Percentiles rank a stretch among this genome's conserved stretches.
Conservation (phyloP, 2,797 vertebrate species). For the Enteromius thamalakanensis region DNA sequence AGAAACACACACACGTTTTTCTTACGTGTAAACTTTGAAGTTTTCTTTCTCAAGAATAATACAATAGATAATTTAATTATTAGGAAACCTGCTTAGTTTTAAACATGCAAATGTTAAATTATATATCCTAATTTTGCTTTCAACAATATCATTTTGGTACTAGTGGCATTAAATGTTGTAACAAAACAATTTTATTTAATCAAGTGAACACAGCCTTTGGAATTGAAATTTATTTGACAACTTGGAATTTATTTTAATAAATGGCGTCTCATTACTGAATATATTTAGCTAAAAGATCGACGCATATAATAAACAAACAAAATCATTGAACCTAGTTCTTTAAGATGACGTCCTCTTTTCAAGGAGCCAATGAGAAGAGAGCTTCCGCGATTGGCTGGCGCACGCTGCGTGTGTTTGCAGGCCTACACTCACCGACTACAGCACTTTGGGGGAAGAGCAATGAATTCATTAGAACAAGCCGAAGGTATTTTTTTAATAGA, state of each 20-base stretch:
- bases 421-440: conserved; percentile 40
- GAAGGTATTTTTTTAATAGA: conserved; percentile 81
- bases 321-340: neutral
- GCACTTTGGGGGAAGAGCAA: conserved; percentile 65
- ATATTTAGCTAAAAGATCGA: neutral
- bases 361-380: conserved; percentile 52
- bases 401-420: conserved; percentile 30
- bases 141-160: neutral
- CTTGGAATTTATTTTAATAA: neutral
- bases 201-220: neutral
- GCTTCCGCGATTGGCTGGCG: conserved; percentile 42
- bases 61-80: neutral
- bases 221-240: too few species aligned
- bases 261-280: neutral
- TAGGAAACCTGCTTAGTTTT: neutral
- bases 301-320: neutral
- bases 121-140: neutral
- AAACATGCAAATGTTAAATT: neutral
- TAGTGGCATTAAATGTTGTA: neutral
- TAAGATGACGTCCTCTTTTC: conserved; percentile 47
- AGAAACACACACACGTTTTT: neutral
- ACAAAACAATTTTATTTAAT: neutral
- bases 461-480: conserved; percentile 97
- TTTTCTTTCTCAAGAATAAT: neutral
- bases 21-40: too few species aligned